These are phyloP conservation scores for Orthosia gracilis DNA, from an alignment of 2,888 invertebrate genomes.

Conservation along the genomic window DNA sequence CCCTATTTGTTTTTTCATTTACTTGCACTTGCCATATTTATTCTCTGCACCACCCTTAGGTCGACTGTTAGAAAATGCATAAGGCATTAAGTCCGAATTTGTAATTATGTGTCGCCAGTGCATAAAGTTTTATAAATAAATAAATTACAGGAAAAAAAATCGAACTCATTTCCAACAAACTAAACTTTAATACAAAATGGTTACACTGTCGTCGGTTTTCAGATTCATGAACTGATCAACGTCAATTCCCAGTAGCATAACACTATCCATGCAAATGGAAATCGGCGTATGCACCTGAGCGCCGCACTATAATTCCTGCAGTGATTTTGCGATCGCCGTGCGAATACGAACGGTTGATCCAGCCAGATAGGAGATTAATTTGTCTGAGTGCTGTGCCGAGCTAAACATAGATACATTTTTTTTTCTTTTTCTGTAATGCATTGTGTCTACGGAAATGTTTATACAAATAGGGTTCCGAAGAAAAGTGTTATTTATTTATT, in stretches of 20 bases:
- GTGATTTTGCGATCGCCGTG: constrained; percentile 74
- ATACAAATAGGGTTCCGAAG: background rate
- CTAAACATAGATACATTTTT: constrained; percentile 53
- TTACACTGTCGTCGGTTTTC: constrained; percentile 71
- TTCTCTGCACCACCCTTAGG: no score
- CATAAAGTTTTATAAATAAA: no score
- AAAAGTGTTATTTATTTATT: background rate
- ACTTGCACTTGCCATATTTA: no score
- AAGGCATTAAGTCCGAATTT: no score
- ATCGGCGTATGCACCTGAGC: constrained; percentile 70
- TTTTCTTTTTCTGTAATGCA: constrained; percentile 22
- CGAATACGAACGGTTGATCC: constrained; percentile 75
- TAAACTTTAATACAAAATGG: constrained; percentile 53
- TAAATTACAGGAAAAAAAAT: background rate
- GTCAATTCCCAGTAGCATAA: constrained; percentile 72
- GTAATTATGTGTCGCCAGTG: no score
- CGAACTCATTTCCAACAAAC: constrained; percentile 19
- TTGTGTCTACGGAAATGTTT: constrained; percentile 37
- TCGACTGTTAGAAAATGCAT: no score
- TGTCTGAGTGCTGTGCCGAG: constrained; percentile 76
- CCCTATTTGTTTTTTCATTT: no score
- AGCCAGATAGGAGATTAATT: constrained; percentile 78
- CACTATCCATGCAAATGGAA: constrained; percentile 79
- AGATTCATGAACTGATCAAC: constrained; percentile 77
- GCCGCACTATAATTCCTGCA: constrained; percentile 70